Percentiles rank a stretch among this genome's conserved stretches.
Evolutionary conservation across 2,113 vertebrate species (phyloP).

Genomic region (Hepsetus odoe): DNA sequence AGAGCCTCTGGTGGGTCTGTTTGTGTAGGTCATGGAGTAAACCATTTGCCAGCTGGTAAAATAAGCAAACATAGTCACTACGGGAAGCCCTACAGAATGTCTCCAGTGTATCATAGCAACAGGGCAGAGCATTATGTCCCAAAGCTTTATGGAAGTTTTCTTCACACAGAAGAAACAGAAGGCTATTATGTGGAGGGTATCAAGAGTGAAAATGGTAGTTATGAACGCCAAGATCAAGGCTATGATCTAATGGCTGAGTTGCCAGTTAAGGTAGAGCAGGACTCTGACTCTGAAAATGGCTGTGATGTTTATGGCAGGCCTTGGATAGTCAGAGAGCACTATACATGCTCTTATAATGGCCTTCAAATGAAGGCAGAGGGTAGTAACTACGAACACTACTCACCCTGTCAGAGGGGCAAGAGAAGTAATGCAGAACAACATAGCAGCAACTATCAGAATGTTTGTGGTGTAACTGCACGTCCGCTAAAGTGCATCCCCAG

Average conservation of each 20-base stretch:
- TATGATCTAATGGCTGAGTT: constrained; percentile 79
- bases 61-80: constrained; percentile 73
- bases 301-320: constrained; percentile 70
- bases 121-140: constrained; percentile 72
- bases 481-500: constrained; percentile 70
- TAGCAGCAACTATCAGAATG: constrained; percentile 73
- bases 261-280: constrained; percentile 88
- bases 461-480: constrained; percentile 65
- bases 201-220: constrained; percentile 74
- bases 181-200: constrained; percentile 72
- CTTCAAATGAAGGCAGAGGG: constrained; percentile 85
- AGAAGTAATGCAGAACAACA: constrained; percentile 71
- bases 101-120: constrained; percentile 69
- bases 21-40: constrained; percentile 64
- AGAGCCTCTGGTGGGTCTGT: constrained; percentile 67
- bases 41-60: constrained; percentile 67
- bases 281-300: constrained; percentile 84
- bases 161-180: constrained; percentile 71
- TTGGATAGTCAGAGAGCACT: constrained; percentile 76
- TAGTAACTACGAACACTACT: constrained; percentile 73
- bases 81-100: constrained; percentile 74
- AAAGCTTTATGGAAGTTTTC: constrained; percentile 70
- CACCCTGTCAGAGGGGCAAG: constrained; percentile 80
- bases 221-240: constrained; percentile 63
- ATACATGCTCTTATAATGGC: constrained; percentile 69